Evolutionary conservation across 2,113 vertebrate species (phyloP).

Genomic region (Vicugna pacos): DNA sequence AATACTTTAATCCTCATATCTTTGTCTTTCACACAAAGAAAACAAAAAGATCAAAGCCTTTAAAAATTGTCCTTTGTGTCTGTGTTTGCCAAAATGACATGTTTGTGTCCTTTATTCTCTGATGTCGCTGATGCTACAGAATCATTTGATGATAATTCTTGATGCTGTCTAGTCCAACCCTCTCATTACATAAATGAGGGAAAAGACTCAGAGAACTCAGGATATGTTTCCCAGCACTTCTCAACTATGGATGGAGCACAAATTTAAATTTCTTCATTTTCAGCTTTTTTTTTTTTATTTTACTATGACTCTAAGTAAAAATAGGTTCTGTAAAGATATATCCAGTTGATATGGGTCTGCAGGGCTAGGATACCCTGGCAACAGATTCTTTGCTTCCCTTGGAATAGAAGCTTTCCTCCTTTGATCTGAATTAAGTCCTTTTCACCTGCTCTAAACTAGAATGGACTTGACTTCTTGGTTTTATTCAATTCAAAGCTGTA

Average conservation of each 20-base stretch:
- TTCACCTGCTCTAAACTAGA: background rate
- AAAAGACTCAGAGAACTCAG: slow-evolving; percentile 13
- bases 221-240: slow-evolving; percentile 21
- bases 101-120: slow-evolving; percentile 16
- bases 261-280: slow-evolving; percentile 14
- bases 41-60: slow-evolving; percentile 28
- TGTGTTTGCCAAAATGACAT: background rate
- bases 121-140: background rate
- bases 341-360: background rate
- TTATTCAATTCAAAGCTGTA: slow-evolving; percentile 11
- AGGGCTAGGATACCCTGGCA: background rate
- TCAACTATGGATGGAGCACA: background rate
- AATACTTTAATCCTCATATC: background rate
- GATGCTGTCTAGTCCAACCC: background rate
- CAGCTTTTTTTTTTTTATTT: background rate
- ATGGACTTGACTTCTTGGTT: slow-evolving; percentile 13
- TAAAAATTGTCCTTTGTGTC: background rate
- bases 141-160: slow-evolving; percentile 16
- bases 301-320: background rate
- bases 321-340: background rate
- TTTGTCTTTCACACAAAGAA: slow-evolving; percentile 35
- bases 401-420: background rate
- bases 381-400: background rate
- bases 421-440: background rate
- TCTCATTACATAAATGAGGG: background rate